These are phyloP conservation scores for Cossypha dichroa DNA, from an alignment of 2,797 vertebrate genomes.

Conservation along the genomic window DNA sequence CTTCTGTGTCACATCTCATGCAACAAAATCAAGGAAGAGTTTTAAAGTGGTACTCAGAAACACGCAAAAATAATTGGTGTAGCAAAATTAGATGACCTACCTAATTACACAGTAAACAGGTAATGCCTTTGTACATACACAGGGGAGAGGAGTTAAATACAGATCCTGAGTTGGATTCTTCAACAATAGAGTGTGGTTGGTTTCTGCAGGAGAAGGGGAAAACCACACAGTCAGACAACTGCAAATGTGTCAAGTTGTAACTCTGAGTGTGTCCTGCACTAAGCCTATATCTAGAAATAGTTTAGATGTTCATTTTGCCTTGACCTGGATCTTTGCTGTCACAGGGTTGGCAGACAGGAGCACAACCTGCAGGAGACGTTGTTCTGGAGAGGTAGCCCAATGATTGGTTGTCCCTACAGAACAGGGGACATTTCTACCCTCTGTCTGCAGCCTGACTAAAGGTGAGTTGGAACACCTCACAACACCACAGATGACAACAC, in stretches of 20 bases:
- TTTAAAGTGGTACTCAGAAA: background rate
- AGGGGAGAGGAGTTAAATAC: background rate
- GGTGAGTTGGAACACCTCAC: background rate
- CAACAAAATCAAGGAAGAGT: background rate
- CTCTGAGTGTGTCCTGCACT: fast-evolving
- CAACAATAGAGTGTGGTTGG: background rate
- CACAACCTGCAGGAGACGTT: fast-evolving
- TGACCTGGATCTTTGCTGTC: background rate
- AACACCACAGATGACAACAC: background rate
- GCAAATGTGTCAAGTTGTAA: fast-evolving
- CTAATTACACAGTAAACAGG: background rate
- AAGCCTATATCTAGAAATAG: background rate
- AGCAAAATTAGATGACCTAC: background rate
- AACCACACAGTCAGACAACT: background rate
- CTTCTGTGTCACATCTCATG: background rate
- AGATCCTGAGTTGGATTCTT: background rate
- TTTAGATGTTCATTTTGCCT: background rate
- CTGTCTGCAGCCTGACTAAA: background rate
- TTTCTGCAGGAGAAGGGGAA: background rate
- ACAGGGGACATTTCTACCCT: background rate
- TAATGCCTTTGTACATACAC: background rate
- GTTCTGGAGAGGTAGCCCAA: background rate
- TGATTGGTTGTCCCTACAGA: background rate
- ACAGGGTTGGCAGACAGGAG: background rate
- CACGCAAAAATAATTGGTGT: background rate